Evolutionary conservation across 2,888 invertebrate species (phyloP).

Genomic region (Ryuthela nishihirai): DNA sequence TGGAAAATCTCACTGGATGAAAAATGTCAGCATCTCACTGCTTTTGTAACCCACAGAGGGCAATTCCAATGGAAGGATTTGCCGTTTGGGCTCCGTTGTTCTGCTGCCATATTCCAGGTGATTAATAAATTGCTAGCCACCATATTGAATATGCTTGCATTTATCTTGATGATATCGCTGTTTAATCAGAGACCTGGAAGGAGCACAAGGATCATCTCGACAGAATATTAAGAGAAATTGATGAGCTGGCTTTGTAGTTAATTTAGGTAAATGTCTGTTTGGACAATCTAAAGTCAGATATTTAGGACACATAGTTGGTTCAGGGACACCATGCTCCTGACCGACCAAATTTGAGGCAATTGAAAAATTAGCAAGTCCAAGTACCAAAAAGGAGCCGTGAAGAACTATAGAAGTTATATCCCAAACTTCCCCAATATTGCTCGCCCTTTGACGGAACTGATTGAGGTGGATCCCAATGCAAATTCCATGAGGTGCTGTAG

Average conservation of each 20-base stretch:
- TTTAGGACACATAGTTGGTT: background rate
- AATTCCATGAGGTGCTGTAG: no score
- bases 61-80: slow-evolving; percentile 1
- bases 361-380: background rate
- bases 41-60: slow-evolving; percentile 2
- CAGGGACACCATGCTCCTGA: background rate
- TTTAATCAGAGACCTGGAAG: slow-evolving; percentile 1
- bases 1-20: slow-evolving; percentile 4
- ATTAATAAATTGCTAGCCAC: background rate
- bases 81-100: background rate
- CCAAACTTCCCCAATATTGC: background rate
- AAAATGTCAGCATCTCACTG: background rate
- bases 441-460: no score
- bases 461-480: no score
- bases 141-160: background rate
- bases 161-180: slow-evolving; percentile 2
- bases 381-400: background rate
- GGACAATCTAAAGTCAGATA: background rate
- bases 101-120: slow-evolving; percentile 2
- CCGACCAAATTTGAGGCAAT: background rate
- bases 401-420: background rate
- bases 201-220: background rate
- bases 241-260: slow-evolving; percentile 1
- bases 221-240: background rate
- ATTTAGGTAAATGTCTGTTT: background rate